Conservation (phyloP, 2,888 invertebrate genomes). For the Xylota sylvarum region DNA sequence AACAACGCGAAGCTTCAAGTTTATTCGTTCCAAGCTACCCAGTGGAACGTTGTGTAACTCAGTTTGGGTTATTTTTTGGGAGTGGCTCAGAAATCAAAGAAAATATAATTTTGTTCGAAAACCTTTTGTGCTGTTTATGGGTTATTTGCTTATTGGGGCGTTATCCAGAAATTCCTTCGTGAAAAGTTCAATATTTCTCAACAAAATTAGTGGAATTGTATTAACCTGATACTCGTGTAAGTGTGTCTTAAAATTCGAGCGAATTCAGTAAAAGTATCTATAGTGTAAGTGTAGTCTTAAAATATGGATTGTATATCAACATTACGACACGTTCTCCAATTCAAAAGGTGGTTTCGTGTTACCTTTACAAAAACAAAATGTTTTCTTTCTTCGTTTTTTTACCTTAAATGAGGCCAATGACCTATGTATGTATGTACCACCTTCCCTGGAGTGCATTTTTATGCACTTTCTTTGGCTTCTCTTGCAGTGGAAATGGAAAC, state of each 20-base stretch:
- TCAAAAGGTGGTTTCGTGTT: slow-evolving; percentile 58
- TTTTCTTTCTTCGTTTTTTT: slow-evolving; percentile 48
- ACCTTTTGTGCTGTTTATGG: slow-evolving; percentile 48
- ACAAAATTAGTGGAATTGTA: background rate
- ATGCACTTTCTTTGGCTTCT: slow-evolving; percentile 76
- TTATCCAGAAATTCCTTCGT: slow-evolving; percentile 41
- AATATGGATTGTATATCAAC: slow-evolving; percentile 31
- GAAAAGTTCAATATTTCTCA: slow-evolving; percentile 1
- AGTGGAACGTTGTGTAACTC: slow-evolving; percentile 66
- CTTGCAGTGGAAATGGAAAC: slow-evolving; percentile 33
- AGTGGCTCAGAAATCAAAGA: slow-evolving; percentile 68
- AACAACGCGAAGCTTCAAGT: slow-evolving; percentile 52
- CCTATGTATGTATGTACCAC: slow-evolving; percentile 51
- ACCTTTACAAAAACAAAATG: slow-evolving; percentile 43
- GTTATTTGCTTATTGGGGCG: slow-evolving; percentile 55
- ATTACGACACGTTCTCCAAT: slow-evolving; percentile 30
- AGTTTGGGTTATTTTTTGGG: slow-evolving; percentile 54
- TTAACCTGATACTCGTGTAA: slow-evolving; percentile 40
- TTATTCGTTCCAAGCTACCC: slow-evolving; percentile 61
- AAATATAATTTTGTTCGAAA: slow-evolving; percentile 31
- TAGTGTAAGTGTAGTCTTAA: slow-evolving; percentile 18
- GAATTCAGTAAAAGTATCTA: slow-evolving; percentile 48
- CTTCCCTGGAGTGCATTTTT: slow-evolving; percentile 52
- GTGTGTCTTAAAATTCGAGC: slow-evolving; percentile 35
- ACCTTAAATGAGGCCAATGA: slow-evolving; percentile 69